phyloP scores from a whole-genome alignment of 2,113 vertebrate species.

The Pseudorectes ferrugineus region DNA sequence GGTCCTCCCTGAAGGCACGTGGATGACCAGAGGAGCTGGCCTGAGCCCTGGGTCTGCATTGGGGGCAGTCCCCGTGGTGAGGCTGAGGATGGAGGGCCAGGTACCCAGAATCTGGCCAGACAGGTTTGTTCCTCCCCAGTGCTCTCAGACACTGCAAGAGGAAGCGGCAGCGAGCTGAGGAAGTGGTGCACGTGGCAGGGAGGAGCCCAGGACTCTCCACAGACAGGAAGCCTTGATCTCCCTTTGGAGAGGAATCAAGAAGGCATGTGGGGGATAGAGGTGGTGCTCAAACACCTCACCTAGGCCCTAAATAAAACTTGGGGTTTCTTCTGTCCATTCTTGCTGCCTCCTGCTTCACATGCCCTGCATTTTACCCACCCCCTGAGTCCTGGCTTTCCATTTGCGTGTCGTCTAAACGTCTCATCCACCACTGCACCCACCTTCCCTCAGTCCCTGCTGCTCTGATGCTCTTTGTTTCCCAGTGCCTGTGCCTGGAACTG shows the following conservation, averaged over 20 bases:
- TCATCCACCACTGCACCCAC: neutral
- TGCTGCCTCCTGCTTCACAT: neutral
- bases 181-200: neutral
- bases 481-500: neutral
- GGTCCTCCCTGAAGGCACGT: fast-evolving
- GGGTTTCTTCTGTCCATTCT: neutral
- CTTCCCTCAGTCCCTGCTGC: neutral
- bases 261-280: neutral
- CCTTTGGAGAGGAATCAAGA: neutral
- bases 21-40: neutral
- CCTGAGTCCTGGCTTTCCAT: neutral
- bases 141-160: slow-evolving; percentile 26
- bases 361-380: neutral
- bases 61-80: fast-evolving
- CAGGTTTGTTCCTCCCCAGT: neutral
- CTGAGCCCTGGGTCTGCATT: fast-evolving
- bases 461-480: neutral
- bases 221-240: neutral
- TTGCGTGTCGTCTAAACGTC: fast-evolving
- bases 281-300: neutral
- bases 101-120: neutral
- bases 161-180: neutral
- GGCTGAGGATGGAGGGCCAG: neutral
- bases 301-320: neutral
- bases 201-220: neutral